Evolutionary conservation across 2,113 vertebrate species (phyloP).

Genomic region (Thunnus thynnus): DNA sequence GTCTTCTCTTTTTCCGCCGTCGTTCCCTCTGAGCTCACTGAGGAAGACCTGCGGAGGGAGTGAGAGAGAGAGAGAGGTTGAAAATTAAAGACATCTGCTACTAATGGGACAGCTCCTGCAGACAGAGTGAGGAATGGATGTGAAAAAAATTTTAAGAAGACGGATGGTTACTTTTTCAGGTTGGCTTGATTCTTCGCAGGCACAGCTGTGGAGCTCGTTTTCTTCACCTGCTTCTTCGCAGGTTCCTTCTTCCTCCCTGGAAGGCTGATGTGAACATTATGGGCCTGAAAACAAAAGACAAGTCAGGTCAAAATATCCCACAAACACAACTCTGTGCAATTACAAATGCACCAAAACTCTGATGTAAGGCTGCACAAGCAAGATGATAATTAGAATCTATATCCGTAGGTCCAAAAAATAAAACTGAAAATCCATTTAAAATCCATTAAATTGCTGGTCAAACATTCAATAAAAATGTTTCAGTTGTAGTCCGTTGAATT

Average conservation of each 20-base stretch:
- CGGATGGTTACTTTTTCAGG: conserved; percentile 64
- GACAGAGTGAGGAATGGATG: background rate
- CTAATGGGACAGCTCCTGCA: background rate
- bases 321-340: too few relatives aligned
- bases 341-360: too few relatives aligned
- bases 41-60: conserved; percentile 54
- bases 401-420: too few relatives aligned
- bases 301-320: background rate
- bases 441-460: too few relatives aligned
- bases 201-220: conserved; percentile 26
- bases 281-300: conserved; percentile 66
- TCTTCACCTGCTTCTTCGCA: conserved; percentile 64
- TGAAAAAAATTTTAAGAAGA: too few relatives aligned
- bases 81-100: background rate
- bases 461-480: too few relatives aligned
- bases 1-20: background rate
- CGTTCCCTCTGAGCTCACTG: conserved; percentile 67
- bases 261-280: conserved; percentile 78
- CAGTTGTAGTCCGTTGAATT: too few relatives aligned
- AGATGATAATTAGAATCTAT: too few relatives aligned
- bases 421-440: too few relatives aligned
- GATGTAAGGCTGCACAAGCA: too few relatives aligned
- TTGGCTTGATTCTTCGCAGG: conserved; percentile 61
- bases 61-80: background rate
- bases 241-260: conserved; percentile 76